phyloP scores from a whole-genome alignment of 35 echinoderm and acorn worm species.

The Chiridota heheva region DNA sequence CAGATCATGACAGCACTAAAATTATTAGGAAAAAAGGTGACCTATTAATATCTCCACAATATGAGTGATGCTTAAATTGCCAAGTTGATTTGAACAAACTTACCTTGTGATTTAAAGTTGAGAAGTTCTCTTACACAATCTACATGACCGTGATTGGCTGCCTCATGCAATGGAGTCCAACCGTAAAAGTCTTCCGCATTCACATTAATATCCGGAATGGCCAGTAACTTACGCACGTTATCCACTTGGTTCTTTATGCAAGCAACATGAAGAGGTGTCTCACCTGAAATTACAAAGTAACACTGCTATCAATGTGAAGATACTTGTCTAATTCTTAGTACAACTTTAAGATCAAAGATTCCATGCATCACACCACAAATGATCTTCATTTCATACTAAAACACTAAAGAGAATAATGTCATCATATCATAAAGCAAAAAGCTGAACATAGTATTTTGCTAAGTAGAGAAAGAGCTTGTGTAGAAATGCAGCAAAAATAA shows the following conservation, averaged over 20 bases:
- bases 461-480: no score
- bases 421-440: no score
- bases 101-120: constrained; percentile 47
- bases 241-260: constrained; percentile 79
- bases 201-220: constrained; percentile 63
- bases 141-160: constrained; percentile 73
- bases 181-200: constrained; percentile 73
- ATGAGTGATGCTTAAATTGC: not conserved
- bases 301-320: no score
- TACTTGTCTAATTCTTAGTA: no score
- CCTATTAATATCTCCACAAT: not conserved
- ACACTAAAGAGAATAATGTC: no score
- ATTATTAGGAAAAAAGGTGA: not conserved
- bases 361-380: no score
- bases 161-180: constrained; percentile 95
- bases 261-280: constrained; percentile 75
- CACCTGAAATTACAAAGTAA: constrained; percentile 62
- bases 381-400: no score
- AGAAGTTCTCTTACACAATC: constrained; percentile 73
- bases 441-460: no score
- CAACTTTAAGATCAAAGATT: no score
- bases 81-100: not conserved
- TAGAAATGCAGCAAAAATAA: no score
- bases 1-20: no score
- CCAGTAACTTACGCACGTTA: constrained; percentile 65